Evolutionary conservation across 2,888 invertebrate genomes (phyloP).

Genomic region (Torymus texanus): DNA sequence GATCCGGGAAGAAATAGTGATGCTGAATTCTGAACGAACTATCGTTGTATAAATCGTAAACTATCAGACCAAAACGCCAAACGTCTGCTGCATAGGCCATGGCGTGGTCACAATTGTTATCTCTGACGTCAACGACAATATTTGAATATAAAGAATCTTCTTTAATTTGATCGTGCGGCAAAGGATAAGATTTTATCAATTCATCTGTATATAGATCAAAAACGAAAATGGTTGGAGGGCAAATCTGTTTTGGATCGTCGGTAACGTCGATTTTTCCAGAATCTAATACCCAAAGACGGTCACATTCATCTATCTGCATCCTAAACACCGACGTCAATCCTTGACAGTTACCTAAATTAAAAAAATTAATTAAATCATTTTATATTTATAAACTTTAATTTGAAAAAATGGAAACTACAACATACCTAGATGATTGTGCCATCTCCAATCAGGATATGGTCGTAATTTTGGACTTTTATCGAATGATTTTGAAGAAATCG

Average conservation of each 20-base stretch:
- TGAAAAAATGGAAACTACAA: too few species aligned
- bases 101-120: conserved; percentile 79
- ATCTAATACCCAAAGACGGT: conserved; percentile 87
- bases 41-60: conserved; percentile 79
- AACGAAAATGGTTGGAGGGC: conserved; percentile 84
- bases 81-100: conserved; percentile 84
- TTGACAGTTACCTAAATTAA: conserved; percentile 78
- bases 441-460: conserved; percentile 87
- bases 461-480: conserved; percentile 79
- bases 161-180: conserved; percentile 81
- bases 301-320: conserved; percentile 84
- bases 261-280: conserved; percentile 84
- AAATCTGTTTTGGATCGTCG: conserved; percentile 82
- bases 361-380: background rate
- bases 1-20: conserved; percentile 84
- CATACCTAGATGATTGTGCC: conserved; percentile 78
- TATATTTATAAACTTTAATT: too few species aligned
- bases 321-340: conserved; percentile 87
- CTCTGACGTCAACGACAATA: conserved; percentile 80
- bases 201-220: conserved; percentile 83
- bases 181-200: conserved; percentile 79
- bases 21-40: conserved; percentile 82
- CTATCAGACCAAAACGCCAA: conserved; percentile 81
- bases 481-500: conserved; percentile 79
- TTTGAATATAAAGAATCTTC: conserved; percentile 83